A percentile compares a stretch with the other conserved stretches of the same genome.
Evolutionary conservation across 2,113 vertebrate species (phyloP).

Genomic region (Sitta europaea): DNA sequence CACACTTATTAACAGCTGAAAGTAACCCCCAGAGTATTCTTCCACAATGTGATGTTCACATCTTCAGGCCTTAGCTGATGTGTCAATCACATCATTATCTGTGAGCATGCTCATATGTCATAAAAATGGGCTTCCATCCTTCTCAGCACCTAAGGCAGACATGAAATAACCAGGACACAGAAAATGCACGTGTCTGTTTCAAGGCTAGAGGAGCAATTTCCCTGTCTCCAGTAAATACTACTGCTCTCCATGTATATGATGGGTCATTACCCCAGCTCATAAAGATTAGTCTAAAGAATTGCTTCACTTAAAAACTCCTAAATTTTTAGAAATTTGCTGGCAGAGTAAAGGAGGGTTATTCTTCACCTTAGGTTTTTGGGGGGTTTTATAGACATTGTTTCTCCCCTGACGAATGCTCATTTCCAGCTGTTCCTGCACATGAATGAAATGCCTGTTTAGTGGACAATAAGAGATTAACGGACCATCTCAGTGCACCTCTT

Average conservation of each 20-base stretch:
- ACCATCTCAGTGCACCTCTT: background rate
- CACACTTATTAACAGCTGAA: background rate
- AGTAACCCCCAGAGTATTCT: background rate
- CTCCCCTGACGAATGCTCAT: background rate
- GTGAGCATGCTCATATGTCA: background rate
- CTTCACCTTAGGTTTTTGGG: background rate
- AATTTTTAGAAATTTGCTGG: background rate
- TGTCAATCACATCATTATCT: background rate
- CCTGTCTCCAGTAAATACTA: background rate
- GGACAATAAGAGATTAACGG: background rate
- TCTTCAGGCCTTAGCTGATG: background rate
- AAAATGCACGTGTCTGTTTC: fast-evolving
- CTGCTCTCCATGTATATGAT: fast-evolving
- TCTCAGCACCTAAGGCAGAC: background rate
- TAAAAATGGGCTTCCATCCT: background rate
- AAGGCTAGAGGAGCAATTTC: background rate
- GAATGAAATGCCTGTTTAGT: background rate
- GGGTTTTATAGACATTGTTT: background rate
- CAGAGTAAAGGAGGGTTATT: background rate
- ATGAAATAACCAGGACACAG: background rate
- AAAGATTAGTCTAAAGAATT: background rate
- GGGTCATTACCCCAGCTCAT: background rate
- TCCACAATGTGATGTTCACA: fast-evolving
- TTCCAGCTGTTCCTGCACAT: background rate
- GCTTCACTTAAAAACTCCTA: background rate